A percentile compares a stretch with the other conserved stretches of the same genome.
Conservation (phyloP, 2,888 invertebrate species). For the Isoperla grammatica region DNA sequence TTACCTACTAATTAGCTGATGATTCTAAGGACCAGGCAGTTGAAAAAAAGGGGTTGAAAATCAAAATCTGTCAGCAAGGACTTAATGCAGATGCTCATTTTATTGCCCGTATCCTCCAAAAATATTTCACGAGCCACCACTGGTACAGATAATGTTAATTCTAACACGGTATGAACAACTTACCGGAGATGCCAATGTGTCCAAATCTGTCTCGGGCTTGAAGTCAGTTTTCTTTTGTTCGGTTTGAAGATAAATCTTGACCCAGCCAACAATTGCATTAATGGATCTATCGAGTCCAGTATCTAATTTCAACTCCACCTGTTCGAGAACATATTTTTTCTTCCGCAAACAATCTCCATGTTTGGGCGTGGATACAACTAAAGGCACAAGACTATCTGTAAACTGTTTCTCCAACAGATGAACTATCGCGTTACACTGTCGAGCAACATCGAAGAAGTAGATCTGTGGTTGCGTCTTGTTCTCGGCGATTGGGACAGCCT, state of each 20-base stretch:
- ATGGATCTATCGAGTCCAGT: conserved; percentile 77
- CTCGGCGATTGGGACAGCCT: conserved; percentile 84
- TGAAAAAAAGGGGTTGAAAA: too few species aligned
- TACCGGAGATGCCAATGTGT: conserved; percentile 79
- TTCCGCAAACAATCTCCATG: conserved; percentile 84
- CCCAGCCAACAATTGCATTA: conserved; percentile 85
- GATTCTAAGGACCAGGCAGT: too few species aligned
- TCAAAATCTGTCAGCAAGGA: too few species aligned
- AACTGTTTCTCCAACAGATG: conserved; percentile 91
- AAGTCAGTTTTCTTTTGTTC: conserved; percentile 97
- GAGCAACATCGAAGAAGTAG: conserved; percentile 89
- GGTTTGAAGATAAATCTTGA: conserved; percentile 77
- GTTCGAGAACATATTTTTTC: conserved; percentile 78
- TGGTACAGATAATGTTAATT: too few species aligned
- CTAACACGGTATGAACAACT: too few species aligned
- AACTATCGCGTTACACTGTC: conserved; percentile 89
- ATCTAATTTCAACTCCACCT: conserved; percentile 88
- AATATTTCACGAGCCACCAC: too few species aligned
- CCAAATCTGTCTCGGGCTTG: conserved; percentile 75
- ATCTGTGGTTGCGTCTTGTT: conserved; percentile 80
- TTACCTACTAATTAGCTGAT: too few species aligned
- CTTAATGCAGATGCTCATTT: too few species aligned
- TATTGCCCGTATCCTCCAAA: too few species aligned
- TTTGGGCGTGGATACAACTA: conserved; percentile 81
- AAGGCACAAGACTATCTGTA: conserved; percentile 79